phyloP scores from a whole-genome alignment of 2,888 invertebrate genomes.

The Drosophila pseudotakahashii region DNA sequence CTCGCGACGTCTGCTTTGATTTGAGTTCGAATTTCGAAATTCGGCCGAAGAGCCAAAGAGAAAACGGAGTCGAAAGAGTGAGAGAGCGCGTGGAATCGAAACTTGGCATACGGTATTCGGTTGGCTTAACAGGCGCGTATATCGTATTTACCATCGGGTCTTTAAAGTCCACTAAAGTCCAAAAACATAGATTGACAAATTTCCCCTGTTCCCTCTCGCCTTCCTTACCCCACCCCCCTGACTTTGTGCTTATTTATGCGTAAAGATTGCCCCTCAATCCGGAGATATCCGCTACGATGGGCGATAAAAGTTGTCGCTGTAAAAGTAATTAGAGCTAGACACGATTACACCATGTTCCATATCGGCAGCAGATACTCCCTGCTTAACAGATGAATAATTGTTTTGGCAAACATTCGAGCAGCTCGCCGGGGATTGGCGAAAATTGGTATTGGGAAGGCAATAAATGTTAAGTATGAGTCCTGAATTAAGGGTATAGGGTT shows the following conservation, averaged over 20 bases:
- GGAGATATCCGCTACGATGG: slow-evolving; percentile 45
- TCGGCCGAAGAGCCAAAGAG: slow-evolving; percentile 29
- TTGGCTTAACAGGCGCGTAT: slow-evolving; percentile 17
- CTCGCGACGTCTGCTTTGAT: slow-evolving; percentile 56
- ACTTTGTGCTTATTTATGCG: slow-evolving; percentile 43
- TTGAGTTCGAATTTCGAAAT: slow-evolving; percentile 56
- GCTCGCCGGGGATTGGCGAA: neutral
- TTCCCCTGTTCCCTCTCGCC: neutral
- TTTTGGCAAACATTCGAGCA: slow-evolving; percentile 3
- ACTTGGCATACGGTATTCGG: slow-evolving; percentile 53
- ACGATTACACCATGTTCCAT: slow-evolving; percentile 40
- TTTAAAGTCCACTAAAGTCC: slow-evolving; percentile 24
- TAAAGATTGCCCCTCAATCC: slow-evolving; percentile 44
- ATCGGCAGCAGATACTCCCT: slow-evolving; percentile 21
- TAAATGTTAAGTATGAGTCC: neutral
- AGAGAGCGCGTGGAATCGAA: slow-evolving; percentile 20
- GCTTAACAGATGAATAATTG: slow-evolving; percentile 42
- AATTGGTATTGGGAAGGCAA: neutral
- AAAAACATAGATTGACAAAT: slow-evolving; percentile 44
- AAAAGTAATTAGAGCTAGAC: slow-evolving; percentile 47
- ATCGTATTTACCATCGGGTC: slow-evolving; percentile 29
- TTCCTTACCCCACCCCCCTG: neutral
- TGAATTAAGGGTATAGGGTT: neutral
- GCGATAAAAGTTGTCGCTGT: slow-evolving; percentile 50
- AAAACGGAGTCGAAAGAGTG: slow-evolving; percentile 14